These are phyloP conservation scores for Melanotaenia boesemani DNA, from an alignment of 2,797 vertebrate genomes.

Conservation along the genomic window DNA sequence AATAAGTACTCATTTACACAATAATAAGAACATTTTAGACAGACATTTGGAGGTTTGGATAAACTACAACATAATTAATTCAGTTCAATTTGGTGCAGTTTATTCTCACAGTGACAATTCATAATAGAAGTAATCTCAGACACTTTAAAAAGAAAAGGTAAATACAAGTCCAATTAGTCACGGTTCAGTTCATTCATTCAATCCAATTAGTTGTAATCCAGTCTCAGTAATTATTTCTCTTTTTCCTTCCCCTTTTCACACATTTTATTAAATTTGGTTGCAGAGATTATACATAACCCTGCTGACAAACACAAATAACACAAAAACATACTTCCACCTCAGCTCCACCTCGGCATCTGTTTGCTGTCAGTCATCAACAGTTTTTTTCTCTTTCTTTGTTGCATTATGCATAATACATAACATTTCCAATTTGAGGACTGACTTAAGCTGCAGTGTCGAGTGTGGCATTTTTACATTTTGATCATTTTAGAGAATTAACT, in stretches of 20 bases:
- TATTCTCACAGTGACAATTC: neutral
- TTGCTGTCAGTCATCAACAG: neutral
- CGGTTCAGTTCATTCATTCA: neutral
- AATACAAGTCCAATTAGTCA: neutral
- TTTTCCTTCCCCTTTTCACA: neutral
- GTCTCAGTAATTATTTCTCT: neutral
- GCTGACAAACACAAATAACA: neutral
- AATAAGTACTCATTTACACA: neutral
- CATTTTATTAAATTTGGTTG: neutral
- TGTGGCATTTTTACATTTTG: neutral
- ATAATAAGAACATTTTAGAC: neutral
- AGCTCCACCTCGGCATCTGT: neutral
- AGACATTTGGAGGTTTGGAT: no score
- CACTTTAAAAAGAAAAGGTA: neutral
- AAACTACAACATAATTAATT: neutral
- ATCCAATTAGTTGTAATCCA: neutral
- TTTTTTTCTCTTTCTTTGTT: neutral
- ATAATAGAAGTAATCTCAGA: neutral
- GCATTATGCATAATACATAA: neutral
- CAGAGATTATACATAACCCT: neutral
- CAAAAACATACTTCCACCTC: neutral
- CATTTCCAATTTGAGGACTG: constrained; percentile 16
- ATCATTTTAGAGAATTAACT: constrained; percentile 1
- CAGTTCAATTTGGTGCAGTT: neutral
- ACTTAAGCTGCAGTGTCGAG: neutral